phyloP scores from a whole-genome alignment of 2,113 vertebrate species.

The Galeopterus variegatus region DNA sequence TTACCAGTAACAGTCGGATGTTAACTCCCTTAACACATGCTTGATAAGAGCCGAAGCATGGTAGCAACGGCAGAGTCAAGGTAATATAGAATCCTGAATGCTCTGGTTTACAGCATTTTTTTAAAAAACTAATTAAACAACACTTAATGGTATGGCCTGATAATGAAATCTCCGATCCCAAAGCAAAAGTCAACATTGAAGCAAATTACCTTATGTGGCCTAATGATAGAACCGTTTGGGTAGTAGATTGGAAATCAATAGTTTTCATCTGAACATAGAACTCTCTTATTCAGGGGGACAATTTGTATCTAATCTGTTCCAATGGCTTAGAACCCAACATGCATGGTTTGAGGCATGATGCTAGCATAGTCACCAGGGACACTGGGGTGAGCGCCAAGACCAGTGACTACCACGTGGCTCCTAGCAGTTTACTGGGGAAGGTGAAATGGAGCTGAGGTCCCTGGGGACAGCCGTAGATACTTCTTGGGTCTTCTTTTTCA shows the following conservation, averaged over 20 bases:
- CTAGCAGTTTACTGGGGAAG: background rate
- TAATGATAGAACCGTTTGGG: slow-evolving; percentile 88
- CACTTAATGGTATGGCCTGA: slow-evolving; percentile 85
- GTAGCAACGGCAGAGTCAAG: background rate
- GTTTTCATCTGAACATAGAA: slow-evolving; percentile 84
- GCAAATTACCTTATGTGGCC: slow-evolving; percentile 86
- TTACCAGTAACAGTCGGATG: slow-evolving; percentile 72
- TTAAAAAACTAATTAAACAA: slow-evolving; percentile 87
- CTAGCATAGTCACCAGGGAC: slow-evolving; percentile 57
- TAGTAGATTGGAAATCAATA: slow-evolving; percentile 90
- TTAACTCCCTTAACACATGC: slow-evolving; percentile 58
- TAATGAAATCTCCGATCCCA: slow-evolving; percentile 83
- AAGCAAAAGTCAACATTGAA: slow-evolving; percentile 86
- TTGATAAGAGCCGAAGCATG: background rate
- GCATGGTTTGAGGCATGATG: slow-evolving; percentile 73
- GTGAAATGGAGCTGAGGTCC: background rate
- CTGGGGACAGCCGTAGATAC: background rate
- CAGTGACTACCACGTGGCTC: rapidly evolving
- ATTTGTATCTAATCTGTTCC: slow-evolving; percentile 86
- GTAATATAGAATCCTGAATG: slow-evolving; percentile 63
- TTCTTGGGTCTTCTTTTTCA: background rate
- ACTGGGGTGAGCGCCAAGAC: background rate
- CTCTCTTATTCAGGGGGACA: slow-evolving; percentile 84
- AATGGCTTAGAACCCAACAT: slow-evolving; percentile 61
- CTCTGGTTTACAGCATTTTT: slow-evolving; percentile 87